phyloP scores from a whole-genome alignment of 2,888 invertebrate genomes.

The Gryllus longicercus region DNA sequence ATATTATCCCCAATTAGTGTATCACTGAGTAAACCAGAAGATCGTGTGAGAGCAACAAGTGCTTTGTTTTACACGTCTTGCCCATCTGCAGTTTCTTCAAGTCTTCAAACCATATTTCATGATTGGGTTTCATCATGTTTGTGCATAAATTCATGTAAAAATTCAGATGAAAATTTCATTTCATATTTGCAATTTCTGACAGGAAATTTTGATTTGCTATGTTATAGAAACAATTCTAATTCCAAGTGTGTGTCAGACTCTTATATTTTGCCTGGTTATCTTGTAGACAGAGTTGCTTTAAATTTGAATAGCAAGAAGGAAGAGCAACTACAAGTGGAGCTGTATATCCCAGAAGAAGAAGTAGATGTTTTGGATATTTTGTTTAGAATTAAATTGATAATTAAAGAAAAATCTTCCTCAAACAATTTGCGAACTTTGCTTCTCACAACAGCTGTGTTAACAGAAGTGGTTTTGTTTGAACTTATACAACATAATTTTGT shows the following conservation, averaged over 20 bases:
- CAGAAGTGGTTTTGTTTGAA: constrained; percentile 29
- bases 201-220: not conserved
- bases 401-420: not conserved
- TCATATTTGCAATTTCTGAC: not conserved
- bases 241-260: not conserved
- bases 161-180: not conserved
- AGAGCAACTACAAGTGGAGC: not conserved
- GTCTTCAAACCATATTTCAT: not conserved
- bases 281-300: not conserved
- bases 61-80: not conserved
- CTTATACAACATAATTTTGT: constrained; percentile 25
- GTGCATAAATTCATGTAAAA: not conserved
- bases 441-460: constrained; percentile 32
- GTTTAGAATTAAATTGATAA: constrained; percentile 25
- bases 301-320: not conserved
- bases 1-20: no score
- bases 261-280: not conserved
- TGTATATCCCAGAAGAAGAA: constrained; percentile 21
- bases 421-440: constrained; percentile 23
- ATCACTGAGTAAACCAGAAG: not conserved
- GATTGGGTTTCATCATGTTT: not conserved
- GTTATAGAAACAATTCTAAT: not conserved
- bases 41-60: not conserved
- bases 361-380: constrained; percentile 29
- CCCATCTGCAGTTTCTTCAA: not conserved